Conservation (phyloP, 1,140 invertebrate species). For the Physella acuta region DNA sequence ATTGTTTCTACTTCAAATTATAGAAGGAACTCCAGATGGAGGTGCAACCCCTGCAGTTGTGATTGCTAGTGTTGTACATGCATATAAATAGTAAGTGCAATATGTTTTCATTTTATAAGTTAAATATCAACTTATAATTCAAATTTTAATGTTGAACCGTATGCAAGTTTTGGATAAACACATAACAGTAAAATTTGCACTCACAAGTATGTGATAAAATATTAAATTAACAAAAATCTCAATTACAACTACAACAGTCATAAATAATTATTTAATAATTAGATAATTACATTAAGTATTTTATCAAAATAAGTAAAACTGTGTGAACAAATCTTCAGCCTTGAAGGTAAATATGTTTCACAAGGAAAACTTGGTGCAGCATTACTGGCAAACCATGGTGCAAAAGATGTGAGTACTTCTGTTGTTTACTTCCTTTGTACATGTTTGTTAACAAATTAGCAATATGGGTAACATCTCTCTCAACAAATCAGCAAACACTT, state of each 20-base stretch:
- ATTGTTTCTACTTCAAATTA: constrained; percentile 24
- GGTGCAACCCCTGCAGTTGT: constrained; percentile 41
- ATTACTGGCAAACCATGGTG: constrained; percentile 51
- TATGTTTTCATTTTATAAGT: no score
- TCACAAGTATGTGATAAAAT: no score
- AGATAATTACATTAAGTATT: not conserved
- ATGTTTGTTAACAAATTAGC: not conserved
- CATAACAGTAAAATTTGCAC: no score
- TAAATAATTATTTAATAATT: not conserved
- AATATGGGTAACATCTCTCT: no score
- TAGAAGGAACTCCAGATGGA: constrained; percentile 26
- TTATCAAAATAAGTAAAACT: not conserved
- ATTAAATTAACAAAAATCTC: no score
- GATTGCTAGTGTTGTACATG: constrained; percentile 50
- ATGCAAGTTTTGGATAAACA: no score
- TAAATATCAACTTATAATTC: no score
- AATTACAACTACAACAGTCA: no score
- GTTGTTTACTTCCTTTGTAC: not conserved
- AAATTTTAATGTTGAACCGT: no score
- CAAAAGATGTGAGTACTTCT: constrained; percentile 46
- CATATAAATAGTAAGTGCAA: constrained; percentile 56
- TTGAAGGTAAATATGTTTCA: constrained; percentile 54
- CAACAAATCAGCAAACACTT: no score
- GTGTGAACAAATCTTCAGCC: constrained; percentile 37
- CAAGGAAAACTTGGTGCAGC: constrained; percentile 61